Conservation (phyloP, 2,113 vertebrate genomes). For the Trichomycterus rosablanca region DNA sequence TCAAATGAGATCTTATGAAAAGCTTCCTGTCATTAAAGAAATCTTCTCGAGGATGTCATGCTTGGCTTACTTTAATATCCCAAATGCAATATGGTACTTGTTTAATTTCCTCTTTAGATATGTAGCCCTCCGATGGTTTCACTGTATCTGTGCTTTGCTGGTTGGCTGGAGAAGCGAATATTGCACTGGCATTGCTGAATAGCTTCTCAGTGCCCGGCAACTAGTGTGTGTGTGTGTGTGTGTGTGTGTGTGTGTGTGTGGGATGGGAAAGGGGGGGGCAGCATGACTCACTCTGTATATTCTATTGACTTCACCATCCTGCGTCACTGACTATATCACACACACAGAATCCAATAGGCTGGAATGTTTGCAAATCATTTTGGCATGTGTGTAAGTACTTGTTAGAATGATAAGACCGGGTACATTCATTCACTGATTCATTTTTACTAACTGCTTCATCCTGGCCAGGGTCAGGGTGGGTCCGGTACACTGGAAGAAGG, state of each 20-base stretch:
- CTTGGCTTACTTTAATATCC: constrained; percentile 46
- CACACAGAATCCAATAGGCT: constrained; percentile 24
- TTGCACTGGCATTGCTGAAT: constrained; percentile 30
- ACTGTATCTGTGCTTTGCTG: constrained; percentile 38
- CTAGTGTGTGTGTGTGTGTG: background rate
- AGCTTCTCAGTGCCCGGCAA: constrained; percentile 23
- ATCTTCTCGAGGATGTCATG: constrained; percentile 33
- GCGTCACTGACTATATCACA: constrained; percentile 32
- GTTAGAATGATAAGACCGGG: no score
- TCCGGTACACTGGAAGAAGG: no score
- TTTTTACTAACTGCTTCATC: no score
- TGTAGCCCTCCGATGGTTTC: constrained; percentile 26
- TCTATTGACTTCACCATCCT: constrained; percentile 39
- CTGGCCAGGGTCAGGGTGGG: no score
- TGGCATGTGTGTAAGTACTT: background rate
- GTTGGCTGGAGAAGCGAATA: constrained; percentile 31
- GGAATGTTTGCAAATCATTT: constrained; percentile 19
- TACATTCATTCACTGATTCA: no score
- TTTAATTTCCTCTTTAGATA: constrained; percentile 46
- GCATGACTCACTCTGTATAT: constrained; percentile 38
- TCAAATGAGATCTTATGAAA: background rate
- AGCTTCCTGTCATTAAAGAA: constrained; percentile 31
- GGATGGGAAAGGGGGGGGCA: no score
- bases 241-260: background rate
- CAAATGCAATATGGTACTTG: constrained; percentile 22